A percentile compares a stretch with the other conserved stretches of the same genome.
Evolutionary conservation across 1,140 invertebrate genomes (phyloP).

Genomic region (Grapholita molesta): DNA sequence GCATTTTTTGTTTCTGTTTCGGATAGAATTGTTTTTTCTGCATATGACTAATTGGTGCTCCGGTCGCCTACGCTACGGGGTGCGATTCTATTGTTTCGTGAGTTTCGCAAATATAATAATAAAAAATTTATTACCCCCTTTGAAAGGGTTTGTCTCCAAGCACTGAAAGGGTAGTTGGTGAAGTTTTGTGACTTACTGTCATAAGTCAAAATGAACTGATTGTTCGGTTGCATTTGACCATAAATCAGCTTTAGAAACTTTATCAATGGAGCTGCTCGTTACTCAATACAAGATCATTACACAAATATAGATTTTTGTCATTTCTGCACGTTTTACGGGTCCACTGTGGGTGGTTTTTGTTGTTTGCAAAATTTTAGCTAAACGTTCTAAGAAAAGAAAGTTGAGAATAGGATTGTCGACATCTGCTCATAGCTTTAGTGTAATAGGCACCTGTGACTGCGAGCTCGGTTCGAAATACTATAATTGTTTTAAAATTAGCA

Average conservation of each 20-base stretch:
- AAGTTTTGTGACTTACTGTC: conserved; percentile 44
- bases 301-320: conserved; percentile 75
- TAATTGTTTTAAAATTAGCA: conserved; percentile 15
- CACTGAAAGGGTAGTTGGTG: conserved; percentile 66
- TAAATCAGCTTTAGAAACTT: conserved; percentile 67
- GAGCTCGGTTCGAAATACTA: neutral
- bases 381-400: conserved; percentile 70
- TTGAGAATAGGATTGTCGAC: conserved; percentile 35
- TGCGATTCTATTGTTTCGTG: conserved; percentile 54
- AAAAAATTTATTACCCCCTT: conserved; percentile 74
- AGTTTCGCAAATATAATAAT: conserved; percentile 75
- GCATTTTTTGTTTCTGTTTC: conserved; percentile 55
- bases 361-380: conserved; percentile 46
- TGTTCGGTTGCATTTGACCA: conserved; percentile 70
- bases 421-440: conserved; percentile 31
- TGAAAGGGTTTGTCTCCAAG: conserved; percentile 68
- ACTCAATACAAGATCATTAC: conserved; percentile 73
- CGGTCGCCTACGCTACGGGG: conserved; percentile 49
- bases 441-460: conserved; percentile 54
- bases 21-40: conserved; percentile 53
- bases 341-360: conserved; percentile 62
- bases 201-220: conserved; percentile 67
- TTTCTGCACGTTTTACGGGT: conserved; percentile 62
- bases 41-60: conserved; percentile 66
- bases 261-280: conserved; percentile 51